These are phyloP conservation scores for Aporrectodea caliginosa DNA, from an alignment of 1,140 invertebrate genomes.

Conservation along the genomic window DNA sequence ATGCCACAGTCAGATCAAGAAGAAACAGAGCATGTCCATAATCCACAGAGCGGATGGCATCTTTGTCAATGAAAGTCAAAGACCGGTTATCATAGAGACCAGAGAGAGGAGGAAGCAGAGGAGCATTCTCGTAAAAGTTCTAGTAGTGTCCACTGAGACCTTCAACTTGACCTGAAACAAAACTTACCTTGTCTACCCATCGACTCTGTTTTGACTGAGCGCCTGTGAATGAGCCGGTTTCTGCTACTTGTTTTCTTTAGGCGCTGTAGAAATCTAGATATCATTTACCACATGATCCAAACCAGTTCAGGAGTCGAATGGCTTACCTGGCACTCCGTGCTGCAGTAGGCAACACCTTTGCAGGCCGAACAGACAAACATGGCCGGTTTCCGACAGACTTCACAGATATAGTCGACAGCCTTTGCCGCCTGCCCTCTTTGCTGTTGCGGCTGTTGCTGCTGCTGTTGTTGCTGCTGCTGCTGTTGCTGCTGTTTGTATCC, in stretches of 20 bases:
- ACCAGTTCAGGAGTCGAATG: neutral
- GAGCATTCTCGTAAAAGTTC: neutral
- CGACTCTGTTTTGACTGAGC: neutral
- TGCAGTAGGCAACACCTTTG: constrained; percentile 8
- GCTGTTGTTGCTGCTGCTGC: no score
- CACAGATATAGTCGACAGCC: constrained; percentile 3
- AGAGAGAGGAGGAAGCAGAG: no score
- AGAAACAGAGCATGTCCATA: no score
- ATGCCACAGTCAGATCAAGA: no score
- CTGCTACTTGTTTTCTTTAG: no score
- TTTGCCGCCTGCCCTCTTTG: neutral
- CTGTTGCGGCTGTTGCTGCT: no score
- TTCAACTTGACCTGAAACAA: neutral
- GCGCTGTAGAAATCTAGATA: no score
- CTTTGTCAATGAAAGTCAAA: no score
- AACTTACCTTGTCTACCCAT: neutral
- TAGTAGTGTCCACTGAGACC: neutral
- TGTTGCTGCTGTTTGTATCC: no score
- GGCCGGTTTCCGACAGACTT: constrained; percentile 7
- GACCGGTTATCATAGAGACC: no score
- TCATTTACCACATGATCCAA: neutral
- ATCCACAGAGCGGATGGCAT: no score
- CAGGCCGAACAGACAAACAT: constrained; percentile 9
- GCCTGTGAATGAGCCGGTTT: neutral
- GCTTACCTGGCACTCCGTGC: constrained; percentile 5